Conservation (phyloP, 2,797 vertebrate species). For the Esox lucius region DNA sequence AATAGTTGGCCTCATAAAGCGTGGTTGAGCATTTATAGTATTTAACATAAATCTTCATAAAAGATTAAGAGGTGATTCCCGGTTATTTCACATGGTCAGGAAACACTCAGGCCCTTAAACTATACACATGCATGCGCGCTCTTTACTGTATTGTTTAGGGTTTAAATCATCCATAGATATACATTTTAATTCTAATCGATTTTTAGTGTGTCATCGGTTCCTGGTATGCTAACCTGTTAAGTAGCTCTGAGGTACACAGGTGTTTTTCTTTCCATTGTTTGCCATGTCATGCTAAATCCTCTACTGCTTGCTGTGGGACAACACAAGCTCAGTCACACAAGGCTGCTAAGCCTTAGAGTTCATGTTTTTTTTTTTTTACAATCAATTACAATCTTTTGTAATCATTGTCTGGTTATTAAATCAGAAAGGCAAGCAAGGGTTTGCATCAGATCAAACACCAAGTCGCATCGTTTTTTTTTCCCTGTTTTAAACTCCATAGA, state of each 20-base stretch:
- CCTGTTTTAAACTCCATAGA: slow-evolving; percentile 11
- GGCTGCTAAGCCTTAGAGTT: slow-evolving; percentile 9
- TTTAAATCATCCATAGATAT: neutral
- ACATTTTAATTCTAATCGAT: neutral
- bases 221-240: neutral
- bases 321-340: neutral
- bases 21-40: neutral
- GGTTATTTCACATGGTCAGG: neutral
- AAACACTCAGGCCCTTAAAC: neutral
- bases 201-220: neutral
- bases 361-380: slow-evolving; percentile 8
- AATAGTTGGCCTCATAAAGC: neutral
- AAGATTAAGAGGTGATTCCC: neutral
- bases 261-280: neutral
- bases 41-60: neutral
- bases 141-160: neutral
- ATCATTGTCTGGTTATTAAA: slow-evolving; percentile 20
- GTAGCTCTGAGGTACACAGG: neutral
- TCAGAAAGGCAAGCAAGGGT: slow-evolving; percentile 8
- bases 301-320: neutral
- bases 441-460: slow-evolving; percentile 10
- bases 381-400: slow-evolving; percentile 28
- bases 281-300: neutral
- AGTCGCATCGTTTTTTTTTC: neutral
- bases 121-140: neutral